phyloP scores from a whole-genome alignment of 2,888 invertebrate species.

The Odontocerum albicorne region DNA sequence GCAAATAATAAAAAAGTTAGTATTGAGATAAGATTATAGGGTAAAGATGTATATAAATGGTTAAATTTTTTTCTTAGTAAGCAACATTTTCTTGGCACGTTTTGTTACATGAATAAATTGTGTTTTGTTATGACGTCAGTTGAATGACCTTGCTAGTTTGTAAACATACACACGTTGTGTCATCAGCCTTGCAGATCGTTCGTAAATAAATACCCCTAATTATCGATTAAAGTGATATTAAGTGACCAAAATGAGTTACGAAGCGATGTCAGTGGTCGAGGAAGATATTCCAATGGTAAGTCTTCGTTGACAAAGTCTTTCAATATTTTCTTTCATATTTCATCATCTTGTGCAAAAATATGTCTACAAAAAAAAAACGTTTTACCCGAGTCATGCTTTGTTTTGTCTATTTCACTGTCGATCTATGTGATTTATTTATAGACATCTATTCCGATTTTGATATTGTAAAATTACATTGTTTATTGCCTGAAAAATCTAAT shows the following conservation, averaged over 20 bases:
- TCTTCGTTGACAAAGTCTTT: constrained; percentile 36
- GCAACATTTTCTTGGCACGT: background rate
- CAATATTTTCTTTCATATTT: background rate
- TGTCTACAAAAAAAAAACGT: too few species aligned
- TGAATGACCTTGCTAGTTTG: constrained; percentile 76
- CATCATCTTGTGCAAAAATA: background rate
- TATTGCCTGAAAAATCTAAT: too few species aligned
- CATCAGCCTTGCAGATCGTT: constrained; percentile 32
- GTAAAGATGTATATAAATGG: too few species aligned
- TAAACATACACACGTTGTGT: constrained; percentile 71
- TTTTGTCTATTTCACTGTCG: too few species aligned
- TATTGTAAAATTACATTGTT: too few species aligned
- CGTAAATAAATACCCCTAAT: constrained; percentile 17
- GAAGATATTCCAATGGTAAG: constrained; percentile 64
- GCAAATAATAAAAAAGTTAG: too few species aligned
- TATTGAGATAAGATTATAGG: too few species aligned
- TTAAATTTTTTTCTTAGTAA: background rate
- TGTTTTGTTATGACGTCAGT: constrained; percentile 29
- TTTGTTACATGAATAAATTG: background rate
- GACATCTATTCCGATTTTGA: too few species aligned
- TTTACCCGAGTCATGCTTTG: too few species aligned
- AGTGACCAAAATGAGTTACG: constrained; percentile 56
- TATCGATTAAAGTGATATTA: constrained; percentile 27
- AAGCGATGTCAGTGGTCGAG: constrained; percentile 64
- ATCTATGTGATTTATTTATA: too few species aligned